phyloP scores from a whole-genome alignment of 2,797 vertebrate species.

The Acipenser transmontanus region DNA sequence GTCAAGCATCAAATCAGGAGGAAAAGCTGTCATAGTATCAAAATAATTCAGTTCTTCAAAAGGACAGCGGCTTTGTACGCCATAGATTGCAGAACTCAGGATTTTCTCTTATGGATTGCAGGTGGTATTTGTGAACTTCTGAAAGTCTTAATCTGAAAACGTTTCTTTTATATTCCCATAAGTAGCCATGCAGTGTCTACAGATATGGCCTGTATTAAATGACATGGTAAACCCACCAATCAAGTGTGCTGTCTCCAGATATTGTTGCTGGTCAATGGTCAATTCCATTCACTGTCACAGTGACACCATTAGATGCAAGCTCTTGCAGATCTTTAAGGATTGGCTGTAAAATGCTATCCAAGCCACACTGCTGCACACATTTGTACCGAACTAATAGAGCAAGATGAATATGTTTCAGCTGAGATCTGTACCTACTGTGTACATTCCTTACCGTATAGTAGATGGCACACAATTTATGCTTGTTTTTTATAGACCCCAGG shows the following conservation, averaged over 20 bases:
- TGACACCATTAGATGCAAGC: constrained; percentile 18
- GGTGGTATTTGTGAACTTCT: constrained; percentile 21
- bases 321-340: constrained; percentile 12
- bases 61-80: no score
- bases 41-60: no score
- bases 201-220: constrained; percentile 15
- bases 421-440: constrained; percentile 13
- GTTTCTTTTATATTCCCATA: constrained; percentile 13
- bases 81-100: no score
- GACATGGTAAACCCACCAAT: constrained; percentile 22
- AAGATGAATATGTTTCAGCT: constrained; percentile 23
- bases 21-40: no score
- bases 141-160: constrained; percentile 15
- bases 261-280: constrained; percentile 22
- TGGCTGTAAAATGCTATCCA: constrained; percentile 16
- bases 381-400: constrained; percentile 17
- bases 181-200: constrained; percentile 20
- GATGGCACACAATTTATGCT: constrained; percentile 22
- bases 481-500: constrained; percentile 12
- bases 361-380: constrained; percentile 15
- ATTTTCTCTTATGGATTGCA: constrained; percentile 3
- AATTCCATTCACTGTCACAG: not conserved
- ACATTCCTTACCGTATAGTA: constrained; percentile 21
- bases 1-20: no score
- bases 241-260: constrained; percentile 26